phyloP scores from a whole-genome alignment of 2,113 vertebrate species.

The Bagarius yarrelli region DNA sequence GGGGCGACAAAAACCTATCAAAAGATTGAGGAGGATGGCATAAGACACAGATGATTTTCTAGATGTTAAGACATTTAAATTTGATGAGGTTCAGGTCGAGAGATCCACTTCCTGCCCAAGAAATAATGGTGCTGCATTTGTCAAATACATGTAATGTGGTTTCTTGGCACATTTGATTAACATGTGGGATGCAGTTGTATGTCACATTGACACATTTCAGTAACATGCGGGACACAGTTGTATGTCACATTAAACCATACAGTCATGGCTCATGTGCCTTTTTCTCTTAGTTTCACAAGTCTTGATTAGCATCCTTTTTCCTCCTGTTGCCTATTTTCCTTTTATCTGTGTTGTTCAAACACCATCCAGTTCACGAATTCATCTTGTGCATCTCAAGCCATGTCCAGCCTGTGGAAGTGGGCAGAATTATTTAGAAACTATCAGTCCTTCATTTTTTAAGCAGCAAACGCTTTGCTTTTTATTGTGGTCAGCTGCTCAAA shows the following conservation, averaged over 20 bases:
- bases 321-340: neutral
- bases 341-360: neutral
- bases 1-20: neutral
- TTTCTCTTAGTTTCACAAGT: neutral
- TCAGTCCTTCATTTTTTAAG: neutral
- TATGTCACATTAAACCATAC: neutral
- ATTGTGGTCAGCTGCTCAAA: neutral
- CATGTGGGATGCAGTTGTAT: neutral
- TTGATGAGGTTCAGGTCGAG: neutral
- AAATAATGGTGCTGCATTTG: neutral
- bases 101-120: neutral
- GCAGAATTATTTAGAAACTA: neutral
- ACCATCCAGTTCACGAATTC: constrained; percentile 21
- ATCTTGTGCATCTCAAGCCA: constrained; percentile 24
- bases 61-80: neutral
- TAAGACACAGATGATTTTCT: neutral
- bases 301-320: neutral
- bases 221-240: neutral
- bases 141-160: neutral
- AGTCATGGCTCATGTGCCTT: constrained; percentile 2
- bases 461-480: neutral
- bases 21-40: neutral
- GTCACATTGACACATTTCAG: neutral
- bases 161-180: neutral
- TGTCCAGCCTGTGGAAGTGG: constrained; percentile 4